Percentiles rank a stretch among this genome's conserved stretches.
Evolutionary conservation across 2,113 vertebrate genomes (phyloP).

Genomic region (Megaceryle torquata): DNA sequence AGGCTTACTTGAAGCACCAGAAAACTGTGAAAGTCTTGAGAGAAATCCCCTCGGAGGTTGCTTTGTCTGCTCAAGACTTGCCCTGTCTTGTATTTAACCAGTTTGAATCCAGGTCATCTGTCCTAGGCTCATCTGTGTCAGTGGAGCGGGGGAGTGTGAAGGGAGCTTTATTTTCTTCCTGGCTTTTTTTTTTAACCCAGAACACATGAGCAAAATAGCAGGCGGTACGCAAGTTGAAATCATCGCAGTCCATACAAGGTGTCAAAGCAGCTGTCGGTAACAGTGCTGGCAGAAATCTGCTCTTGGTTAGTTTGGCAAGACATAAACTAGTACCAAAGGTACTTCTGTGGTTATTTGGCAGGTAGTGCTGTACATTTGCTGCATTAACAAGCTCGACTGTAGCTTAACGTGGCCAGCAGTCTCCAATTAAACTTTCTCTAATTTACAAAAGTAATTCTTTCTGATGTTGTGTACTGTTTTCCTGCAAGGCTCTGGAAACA

Average conservation of each 20-base stretch:
- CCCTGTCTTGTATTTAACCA: neutral
- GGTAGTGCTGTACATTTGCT: neutral
- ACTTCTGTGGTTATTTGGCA: neutral
- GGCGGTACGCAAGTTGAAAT: neutral
- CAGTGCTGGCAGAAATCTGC: neutral
- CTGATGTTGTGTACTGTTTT: neutral
- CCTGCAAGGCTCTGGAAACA: neutral
- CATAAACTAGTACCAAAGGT: neutral
- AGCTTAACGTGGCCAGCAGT: neutral
- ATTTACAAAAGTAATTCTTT: neutral
- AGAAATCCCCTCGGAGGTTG: constrained; percentile 13
- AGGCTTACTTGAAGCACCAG: neutral
- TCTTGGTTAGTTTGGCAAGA: neutral
- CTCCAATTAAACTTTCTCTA: neutral
- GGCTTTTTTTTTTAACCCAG: neutral
- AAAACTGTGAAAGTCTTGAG: constrained; percentile 19
- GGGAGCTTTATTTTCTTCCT: neutral
- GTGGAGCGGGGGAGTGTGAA: neutral
- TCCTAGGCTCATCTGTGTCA: neutral
- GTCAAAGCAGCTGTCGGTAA: neutral
- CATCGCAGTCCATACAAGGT: neutral
- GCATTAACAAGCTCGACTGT: neutral
- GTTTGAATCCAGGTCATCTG: neutral
- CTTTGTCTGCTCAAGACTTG: neutral
- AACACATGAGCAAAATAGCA: neutral